Conservation (phyloP, 1,140 invertebrate genomes). For the Bombus vancouverensis region DNA sequence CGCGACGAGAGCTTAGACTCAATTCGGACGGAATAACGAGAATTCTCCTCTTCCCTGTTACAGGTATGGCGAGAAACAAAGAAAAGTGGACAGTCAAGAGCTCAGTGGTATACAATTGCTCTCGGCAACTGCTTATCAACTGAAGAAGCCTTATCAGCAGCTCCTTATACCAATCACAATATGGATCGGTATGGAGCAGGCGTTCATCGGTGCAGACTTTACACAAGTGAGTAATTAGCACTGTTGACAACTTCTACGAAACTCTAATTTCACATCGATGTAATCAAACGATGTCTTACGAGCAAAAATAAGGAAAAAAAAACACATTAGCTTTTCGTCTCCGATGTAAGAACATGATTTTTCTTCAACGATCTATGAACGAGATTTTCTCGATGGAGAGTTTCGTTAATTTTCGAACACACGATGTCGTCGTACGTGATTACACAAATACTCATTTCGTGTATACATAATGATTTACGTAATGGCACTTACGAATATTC, state of each 20-base stretch:
- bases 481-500: too few species aligned
- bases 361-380: too few species aligned
- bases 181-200: constrained; percentile 98
- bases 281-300: too few species aligned
- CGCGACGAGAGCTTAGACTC: neutral
- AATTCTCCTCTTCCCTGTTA: constrained; percentile 34
- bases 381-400: too few species aligned
- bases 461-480: too few species aligned
- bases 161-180: constrained; percentile 97
- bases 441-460: too few species aligned
- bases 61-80: constrained; percentile 92
- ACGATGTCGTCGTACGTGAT: too few species aligned
- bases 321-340: neutral
- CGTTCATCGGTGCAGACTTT: constrained; percentile 96
- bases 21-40: neutral
- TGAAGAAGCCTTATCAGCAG: constrained; percentile 95
- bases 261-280: neutral
- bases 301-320: too few species aligned
- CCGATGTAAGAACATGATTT: neutral
- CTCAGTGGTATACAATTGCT: constrained; percentile 91
- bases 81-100: constrained; percentile 86
- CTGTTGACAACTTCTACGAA: too few species aligned
- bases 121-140: constrained; percentile 94
- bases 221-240: constrained; percentile 87
- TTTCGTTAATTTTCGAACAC: too few species aligned